Conservation (phyloP, 2,113 vertebrate genomes). For the Microtus ochrogaster region DNA sequence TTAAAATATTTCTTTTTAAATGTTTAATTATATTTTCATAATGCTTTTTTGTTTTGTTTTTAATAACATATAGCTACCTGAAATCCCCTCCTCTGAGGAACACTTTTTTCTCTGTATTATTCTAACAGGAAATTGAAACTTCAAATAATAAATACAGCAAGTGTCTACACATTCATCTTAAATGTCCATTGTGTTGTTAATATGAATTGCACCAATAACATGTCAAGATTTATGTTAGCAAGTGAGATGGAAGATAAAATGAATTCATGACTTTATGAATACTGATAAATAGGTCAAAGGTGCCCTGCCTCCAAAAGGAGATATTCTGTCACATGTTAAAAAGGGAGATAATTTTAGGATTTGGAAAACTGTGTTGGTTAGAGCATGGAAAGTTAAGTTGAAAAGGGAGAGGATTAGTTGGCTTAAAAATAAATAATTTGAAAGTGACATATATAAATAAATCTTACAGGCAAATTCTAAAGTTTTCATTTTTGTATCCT, state of each 20-base stretch:
- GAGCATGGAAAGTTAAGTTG: not conserved
- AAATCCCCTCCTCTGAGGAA: not conserved
- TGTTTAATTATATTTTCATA: not conserved
- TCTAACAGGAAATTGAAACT: constrained; percentile 36
- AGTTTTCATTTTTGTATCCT: not conserved
- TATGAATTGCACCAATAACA: not conserved
- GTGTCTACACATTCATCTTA: not conserved
- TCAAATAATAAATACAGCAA: not conserved
- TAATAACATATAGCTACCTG: not conserved
- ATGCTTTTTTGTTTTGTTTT: not conserved
- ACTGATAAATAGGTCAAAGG: constrained; percentile 30
- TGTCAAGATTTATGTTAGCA: constrained; percentile 22
- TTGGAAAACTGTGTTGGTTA: not conserved
- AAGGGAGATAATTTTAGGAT: not conserved
- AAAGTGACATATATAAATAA: not conserved
- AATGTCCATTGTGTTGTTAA: constrained; percentile 28
- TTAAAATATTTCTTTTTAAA: not conserved
- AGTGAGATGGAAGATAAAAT: constrained; percentile 30
- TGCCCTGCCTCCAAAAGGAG: not conserved
- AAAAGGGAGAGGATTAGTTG: not conserved
- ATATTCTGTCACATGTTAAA: constrained; percentile 37
- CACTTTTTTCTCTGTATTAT: not conserved
- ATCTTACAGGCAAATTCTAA: not conserved
- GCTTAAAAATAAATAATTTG: not conserved
- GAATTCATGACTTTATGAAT: constrained; percentile 1